Evolutionary conservation across 2,113 vertebrate species (phyloP), one percentile per base, ranked within the genome.

Genomic region (Platanista minor): DNA sequence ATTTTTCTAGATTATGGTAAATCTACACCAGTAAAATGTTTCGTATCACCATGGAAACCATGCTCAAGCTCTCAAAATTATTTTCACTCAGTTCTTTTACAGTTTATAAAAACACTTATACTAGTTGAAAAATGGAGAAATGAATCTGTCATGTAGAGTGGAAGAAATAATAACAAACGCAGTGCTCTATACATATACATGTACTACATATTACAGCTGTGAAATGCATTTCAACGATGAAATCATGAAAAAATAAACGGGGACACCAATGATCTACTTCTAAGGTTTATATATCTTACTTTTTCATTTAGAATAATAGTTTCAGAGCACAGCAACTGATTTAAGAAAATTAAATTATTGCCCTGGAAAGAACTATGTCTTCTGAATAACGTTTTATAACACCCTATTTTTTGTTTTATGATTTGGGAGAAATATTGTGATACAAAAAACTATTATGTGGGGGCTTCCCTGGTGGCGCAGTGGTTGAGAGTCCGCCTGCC

Each of bases 11-110:
- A 93, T 67, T 54, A 93, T 93, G 57, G 18, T 71, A 87, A 87
- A 83, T 77, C 14, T 84, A 89, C 29, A 57, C 46, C 39, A 59
- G 18, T 54, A 62, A 89, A 96, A 69, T 83, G 21, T 71, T 90
- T 92, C 88, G 49, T 43, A 61, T 96, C 49, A 82, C 52, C 89
- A 97, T 96, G 87, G 95, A 87, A 98, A 97, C 95, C 25, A 74
- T 69, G 25, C 17, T 87, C 33, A 84, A 77, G 25, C 52, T 86
- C 69, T 80, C 33, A 95, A 95, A 96, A 90, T 92, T 96, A 43
- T 90, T 75, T n/a, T 90, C 91, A 92, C 21, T 92, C 2, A 86
- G 49, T 85, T 81, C 59, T 91, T 94, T 95, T 71, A 12, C 72
- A 62, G 49, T 96, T 97, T 78, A 39, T 71, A 52, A 88, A 89